Base-by-base conservation (phyloP, 2,888 invertebrate genomes). In the Spodoptera littoralis region DNA sequence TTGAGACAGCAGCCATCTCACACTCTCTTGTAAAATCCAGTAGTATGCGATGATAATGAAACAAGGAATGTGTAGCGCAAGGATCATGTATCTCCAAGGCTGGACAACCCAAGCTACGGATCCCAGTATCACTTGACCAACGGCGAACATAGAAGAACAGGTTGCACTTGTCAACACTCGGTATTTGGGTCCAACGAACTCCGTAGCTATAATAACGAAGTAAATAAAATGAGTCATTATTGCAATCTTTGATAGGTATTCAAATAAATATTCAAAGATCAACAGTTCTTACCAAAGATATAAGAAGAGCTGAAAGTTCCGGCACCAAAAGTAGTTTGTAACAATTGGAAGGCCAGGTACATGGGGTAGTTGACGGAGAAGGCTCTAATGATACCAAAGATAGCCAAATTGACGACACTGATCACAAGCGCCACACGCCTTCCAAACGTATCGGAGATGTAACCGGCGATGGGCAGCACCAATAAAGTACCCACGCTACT, bases 1-100 rank as follows among this genome's bases (percentile, higher is more conserved):
- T 73, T 96, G 96, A 2, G 96, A 96, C 9, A 97, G 88, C 22
- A 97, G 93, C 98, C 98, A 98, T 70, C 98, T 95, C 12, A 97
- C 95, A 45, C 97, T 97, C 89, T 97, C 97, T 0, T 87, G 79
- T 9, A 93, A 71, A 4, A 97, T 76, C 96, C 97, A 96, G 76
- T 96, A 96, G 84, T 97, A 97, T 4, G 93, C 82, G 49, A 97
- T 82, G 57, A 97, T 93, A 0, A 97, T 84, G 59, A 97, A 89
- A 41, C 96, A 96, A 0, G 97, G 98, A 0, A 95, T 92, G 81
- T 97, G 97, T 24, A 97, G 88, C 0, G 96, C 91, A 73, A 96
- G 92, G 55, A 97, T 95, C 72, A 97, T 90, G 70, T 94, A 90
- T 67, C 96, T 95, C 97, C 98, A 98, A 58, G 96, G 95, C 66